phyloP scores from a whole-genome alignment of 2,888 invertebrate genomes.

The Hirtodrosophila cameraria region DNA sequence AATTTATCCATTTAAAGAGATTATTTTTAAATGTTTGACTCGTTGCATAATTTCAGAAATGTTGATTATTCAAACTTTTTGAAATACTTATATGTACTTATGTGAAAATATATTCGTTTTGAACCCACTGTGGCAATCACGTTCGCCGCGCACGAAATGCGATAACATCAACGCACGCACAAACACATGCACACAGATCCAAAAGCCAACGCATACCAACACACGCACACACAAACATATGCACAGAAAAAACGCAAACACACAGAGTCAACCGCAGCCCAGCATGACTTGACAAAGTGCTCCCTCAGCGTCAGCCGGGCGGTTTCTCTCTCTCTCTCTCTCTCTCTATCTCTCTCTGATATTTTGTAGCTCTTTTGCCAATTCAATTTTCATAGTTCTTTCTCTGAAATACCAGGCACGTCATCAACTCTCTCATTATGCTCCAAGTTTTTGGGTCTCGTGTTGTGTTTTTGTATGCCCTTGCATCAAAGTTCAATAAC shows the following conservation, averaged over 20 bases:
- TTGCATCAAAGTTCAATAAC: slow-evolving; percentile 14
- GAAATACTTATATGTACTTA: slow-evolving; percentile 6
- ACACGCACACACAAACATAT: slow-evolving; percentile 14
- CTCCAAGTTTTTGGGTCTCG: slow-evolving; percentile 43
- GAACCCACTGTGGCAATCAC: slow-evolving; percentile 69
- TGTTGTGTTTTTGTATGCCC: slow-evolving; percentile 45
- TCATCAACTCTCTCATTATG: slow-evolving; percentile 43
- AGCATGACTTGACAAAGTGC: slow-evolving; percentile 50
- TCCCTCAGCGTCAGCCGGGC: slow-evolving; percentile 36
- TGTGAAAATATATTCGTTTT: neutral
- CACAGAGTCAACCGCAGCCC: slow-evolving; percentile 36
- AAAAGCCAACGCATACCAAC: slow-evolving; percentile 38
- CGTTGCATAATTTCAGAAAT: neutral
- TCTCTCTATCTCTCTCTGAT: slow-evolving; percentile 28
- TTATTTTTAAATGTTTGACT: neutral
- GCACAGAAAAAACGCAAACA: neutral
- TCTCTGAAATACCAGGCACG: slow-evolving; percentile 40
- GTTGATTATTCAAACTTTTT: neutral
- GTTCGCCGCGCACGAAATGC: slow-evolving; percentile 71
- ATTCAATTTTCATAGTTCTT: slow-evolving; percentile 27
- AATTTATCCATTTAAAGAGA: no score
- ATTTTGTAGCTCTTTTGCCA: slow-evolving; percentile 49
- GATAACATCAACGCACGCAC: slow-evolving; percentile 62
- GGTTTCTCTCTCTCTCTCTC: slow-evolving; percentile 31
- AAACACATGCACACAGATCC: slow-evolving; percentile 24